Base-by-base conservation (phyloP, 2,888 invertebrate species). In the Thumatha senex region DNA sequence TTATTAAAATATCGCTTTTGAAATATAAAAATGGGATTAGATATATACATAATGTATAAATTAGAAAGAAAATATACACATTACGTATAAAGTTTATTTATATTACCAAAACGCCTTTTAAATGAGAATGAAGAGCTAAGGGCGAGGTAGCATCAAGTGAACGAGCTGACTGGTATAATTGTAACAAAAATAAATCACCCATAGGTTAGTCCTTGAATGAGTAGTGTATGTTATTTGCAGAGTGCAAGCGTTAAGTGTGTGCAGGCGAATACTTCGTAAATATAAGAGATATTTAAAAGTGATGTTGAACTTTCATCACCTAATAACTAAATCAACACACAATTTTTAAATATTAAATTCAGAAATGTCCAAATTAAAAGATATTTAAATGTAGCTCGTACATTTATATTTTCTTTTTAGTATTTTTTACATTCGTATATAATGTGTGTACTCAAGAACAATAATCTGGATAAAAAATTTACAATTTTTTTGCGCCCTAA, bases 121-220 rank as follows among this genome's bases (percentile, higher is more conserved):
- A 42, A 50, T 55, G 36, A 33, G 34, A 57, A 51, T 38, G 35
- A 53, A 24, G 31, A 8, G 40, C 63, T 67, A 63, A 51, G 40
- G 53, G 61, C 67, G 63, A 58, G 56, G 56, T 48, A 64, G 57
- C 59, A 53, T 56, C 48, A 72, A 67, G 67, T 43, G n/a, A 9
- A 43, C 38, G 43, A 63, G 52, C 67, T 49, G 61, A 59, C 56
- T 54, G 56, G 44, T 48, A 43, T 51, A 47, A 56, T 56, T 50
- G 58, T 48, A 54, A 54, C 51, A 51, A 58, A 57, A 59, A 48
- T 55, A 52, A 58, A 51, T 50, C 40, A 55, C 61, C 56, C 13
- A 54, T 53, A 56, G 48, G 62, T 66, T 67, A 63, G 60, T 69
- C 24, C 70, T 59, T 49, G 53, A 12, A 64, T 73, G 68, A 51